Percentiles rank a stretch among this genome's conserved stretches.
Conservation (phyloP, 2,113 vertebrate genomes). For the Camelus bactrianus region DNA sequence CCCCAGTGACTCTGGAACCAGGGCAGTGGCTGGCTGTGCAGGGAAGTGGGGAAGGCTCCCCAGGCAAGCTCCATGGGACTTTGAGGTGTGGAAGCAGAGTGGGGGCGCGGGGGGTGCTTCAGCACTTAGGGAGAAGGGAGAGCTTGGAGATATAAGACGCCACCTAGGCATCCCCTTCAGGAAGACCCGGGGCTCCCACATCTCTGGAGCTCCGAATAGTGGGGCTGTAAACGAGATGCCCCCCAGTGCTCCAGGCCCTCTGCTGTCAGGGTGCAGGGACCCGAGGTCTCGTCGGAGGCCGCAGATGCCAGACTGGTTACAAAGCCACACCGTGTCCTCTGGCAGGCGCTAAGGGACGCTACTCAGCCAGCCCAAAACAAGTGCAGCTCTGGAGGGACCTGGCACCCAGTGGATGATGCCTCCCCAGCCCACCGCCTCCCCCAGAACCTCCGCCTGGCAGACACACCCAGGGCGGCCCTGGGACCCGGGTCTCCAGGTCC, state of each 20-base stretch:
- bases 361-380: neutral
- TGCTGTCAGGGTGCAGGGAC: too few relatives aligned
- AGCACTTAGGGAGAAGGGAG: neutral
- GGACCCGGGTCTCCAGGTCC: neutral
- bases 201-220: neutral
- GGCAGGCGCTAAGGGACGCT: neutral
- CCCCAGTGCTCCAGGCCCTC: neutral
- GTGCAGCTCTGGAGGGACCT: neutral
- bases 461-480: accelerated
- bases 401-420: accelerated
- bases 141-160: neutral
- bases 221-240: neutral
- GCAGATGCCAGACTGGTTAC: neutral
- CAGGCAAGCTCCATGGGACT: neutral
- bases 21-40: accelerated
- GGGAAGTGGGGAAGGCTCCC: too few relatives aligned
- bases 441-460: neutral
- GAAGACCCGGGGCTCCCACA: neutral
- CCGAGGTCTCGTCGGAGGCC: neutral
- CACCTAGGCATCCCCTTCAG: neutral
- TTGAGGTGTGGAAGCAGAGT: neutral
- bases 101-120: neutral
- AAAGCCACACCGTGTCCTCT: neutral
- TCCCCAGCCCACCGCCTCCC: neutral
- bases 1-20: accelerated